These are phyloP conservation scores for Sinohyriopsis cumingii DNA, from an alignment of 2,888 invertebrate species.

Conservation along the genomic window DNA sequence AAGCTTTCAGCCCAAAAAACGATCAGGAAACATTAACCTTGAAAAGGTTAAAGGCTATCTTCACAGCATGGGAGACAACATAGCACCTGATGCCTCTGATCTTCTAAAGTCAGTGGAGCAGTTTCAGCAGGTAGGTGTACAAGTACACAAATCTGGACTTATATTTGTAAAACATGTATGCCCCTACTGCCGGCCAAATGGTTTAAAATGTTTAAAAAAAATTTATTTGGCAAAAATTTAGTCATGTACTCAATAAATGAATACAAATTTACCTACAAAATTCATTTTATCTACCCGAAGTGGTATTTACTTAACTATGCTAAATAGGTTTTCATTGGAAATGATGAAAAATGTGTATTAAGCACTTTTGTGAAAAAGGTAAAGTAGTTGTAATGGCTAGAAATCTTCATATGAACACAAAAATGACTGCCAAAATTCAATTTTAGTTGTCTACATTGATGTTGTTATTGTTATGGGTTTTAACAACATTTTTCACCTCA, in stretches of 20 bases:
- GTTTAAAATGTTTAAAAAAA: neutral
- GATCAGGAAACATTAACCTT: slow-evolving; percentile 20
- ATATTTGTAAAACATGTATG: neutral
- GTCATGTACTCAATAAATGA: neutral
- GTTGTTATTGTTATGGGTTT: too few species aligned
- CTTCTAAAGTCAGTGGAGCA: slow-evolving; percentile 38
- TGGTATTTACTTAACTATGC: too few species aligned
- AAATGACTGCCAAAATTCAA: too few species aligned
- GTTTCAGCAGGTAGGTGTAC: slow-evolving; percentile 29
- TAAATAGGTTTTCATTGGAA: too few species aligned
- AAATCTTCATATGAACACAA: too few species aligned
- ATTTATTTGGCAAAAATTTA: neutral
- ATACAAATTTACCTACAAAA: too few species aligned
- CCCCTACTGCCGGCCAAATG: neutral
- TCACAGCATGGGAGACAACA: slow-evolving; percentile 31
- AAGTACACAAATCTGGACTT: neutral
- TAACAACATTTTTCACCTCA: too few species aligned
- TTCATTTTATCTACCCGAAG: too few species aligned
- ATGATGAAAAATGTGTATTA: too few species aligned
- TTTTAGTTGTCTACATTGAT: too few species aligned
- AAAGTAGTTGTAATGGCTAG: too few species aligned
- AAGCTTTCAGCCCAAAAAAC: neutral
- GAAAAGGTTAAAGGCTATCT: slow-evolving; percentile 32
- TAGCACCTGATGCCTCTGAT: slow-evolving; percentile 28
- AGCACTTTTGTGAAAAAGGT: too few species aligned